phyloP scores from a whole-genome alignment of 2,113 vertebrate genomes.

The Monopterus albus region DNA sequence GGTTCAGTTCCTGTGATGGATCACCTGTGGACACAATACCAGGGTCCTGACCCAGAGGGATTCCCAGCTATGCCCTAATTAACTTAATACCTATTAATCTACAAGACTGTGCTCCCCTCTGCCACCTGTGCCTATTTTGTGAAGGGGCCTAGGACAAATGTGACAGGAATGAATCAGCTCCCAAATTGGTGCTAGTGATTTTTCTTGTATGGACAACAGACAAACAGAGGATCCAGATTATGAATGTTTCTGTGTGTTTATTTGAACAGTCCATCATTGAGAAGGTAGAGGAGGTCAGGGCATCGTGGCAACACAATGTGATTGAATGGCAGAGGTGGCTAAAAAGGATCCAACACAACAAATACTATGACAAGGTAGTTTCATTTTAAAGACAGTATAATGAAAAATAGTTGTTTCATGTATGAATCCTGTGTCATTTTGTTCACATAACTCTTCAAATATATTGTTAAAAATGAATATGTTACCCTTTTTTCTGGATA shows the following conservation, averaged over 20 bases:
- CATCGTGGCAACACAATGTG: background rate
- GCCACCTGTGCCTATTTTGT: constrained; percentile 49
- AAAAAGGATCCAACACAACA: too few species aligned
- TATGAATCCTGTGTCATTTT: too few species aligned
- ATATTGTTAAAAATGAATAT: too few species aligned
- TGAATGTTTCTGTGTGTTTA: background rate
- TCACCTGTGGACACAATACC: constrained; percentile 59
- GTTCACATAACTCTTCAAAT: too few species aligned
- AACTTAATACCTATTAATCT: constrained; percentile 70
- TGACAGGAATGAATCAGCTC: constrained; percentile 48
- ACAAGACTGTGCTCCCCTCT: constrained; percentile 27
- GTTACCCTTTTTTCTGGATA: too few species aligned
- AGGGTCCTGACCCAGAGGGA: constrained; percentile 41
- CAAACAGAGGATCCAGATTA: background rate
- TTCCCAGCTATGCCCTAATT: constrained; percentile 43
- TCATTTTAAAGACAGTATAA: too few species aligned
- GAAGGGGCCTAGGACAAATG: constrained; percentile 14
- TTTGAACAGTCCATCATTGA: background rate
- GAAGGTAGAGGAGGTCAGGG: background rate
- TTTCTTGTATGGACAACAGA: constrained; percentile 12
- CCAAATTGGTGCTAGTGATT: constrained; percentile 38
- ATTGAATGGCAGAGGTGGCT: background rate
- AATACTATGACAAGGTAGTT: too few species aligned
- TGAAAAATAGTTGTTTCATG: too few species aligned
- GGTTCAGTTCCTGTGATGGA: constrained; percentile 59